Evolutionary conservation across 1,140 invertebrate species (phyloP).

Genomic region (Drosophila lacteicornis): DNA sequence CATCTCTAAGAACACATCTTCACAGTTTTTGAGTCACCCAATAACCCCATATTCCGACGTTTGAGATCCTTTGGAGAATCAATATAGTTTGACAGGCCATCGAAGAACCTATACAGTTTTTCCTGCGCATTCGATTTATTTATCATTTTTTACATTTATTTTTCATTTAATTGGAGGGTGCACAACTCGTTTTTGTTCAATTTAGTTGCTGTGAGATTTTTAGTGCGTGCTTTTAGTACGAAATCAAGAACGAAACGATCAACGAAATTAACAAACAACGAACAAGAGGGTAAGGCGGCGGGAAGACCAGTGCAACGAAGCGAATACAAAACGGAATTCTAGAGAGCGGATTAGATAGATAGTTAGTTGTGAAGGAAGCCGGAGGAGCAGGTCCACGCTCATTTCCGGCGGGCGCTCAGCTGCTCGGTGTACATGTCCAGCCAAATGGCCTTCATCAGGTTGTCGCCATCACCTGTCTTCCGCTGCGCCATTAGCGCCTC

Average conservation of each 20-base stretch:
- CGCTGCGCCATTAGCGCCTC: slow-evolving; percentile 79
- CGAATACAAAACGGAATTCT: slow-evolving; percentile 39
- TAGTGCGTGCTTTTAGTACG: slow-evolving; percentile 65
- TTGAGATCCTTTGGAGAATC: neutral
- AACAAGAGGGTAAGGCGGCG: slow-evolving; percentile 3
- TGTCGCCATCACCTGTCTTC: slow-evolving; percentile 85
- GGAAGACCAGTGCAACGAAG: slow-evolving; percentile 11
- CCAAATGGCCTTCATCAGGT: slow-evolving; percentile 85
- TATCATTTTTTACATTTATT: slow-evolving; percentile 23
- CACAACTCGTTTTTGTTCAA: slow-evolving; percentile 27
- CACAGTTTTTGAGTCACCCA: neutral
- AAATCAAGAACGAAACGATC: slow-evolving; percentile 24
- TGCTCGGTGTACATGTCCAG: slow-evolving; percentile 85
- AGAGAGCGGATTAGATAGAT: slow-evolving; percentile 41
- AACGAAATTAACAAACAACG: slow-evolving; percentile 30
- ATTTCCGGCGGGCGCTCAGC: slow-evolving; percentile 80
- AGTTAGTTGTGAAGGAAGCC: slow-evolving; percentile 47
- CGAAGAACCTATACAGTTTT: neutral
- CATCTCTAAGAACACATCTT: neutral
- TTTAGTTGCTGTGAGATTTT: slow-evolving; percentile 15
- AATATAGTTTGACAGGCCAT: slow-evolving; percentile 1
- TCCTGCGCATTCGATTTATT: slow-evolving; percentile 22
- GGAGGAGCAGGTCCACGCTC: slow-evolving; percentile 1
- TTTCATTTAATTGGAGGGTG: slow-evolving; percentile 41
- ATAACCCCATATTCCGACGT: neutral